Base-by-base conservation (phyloP, 1,140 invertebrate species). In the Lordiphosa clarofinis region DNA sequence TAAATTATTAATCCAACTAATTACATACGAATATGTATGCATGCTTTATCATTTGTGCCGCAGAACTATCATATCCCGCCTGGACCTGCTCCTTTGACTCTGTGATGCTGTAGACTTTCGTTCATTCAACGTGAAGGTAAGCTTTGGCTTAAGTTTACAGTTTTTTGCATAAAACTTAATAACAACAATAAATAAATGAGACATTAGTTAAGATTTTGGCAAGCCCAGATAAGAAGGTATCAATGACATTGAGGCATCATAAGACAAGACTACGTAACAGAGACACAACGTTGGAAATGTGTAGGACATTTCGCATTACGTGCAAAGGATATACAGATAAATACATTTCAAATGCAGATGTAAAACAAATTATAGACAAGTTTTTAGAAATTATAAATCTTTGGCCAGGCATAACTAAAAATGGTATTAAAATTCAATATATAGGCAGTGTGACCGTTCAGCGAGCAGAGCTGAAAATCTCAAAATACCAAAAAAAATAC, bases 341-440 rank as follows among this genome's bases (percentile, higher is more conserved):
- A 7, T 31, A 31, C 28, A 31, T 1, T 8, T 37, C n/a, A n/a
- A 21, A 13, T 19, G 11, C 8, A 4, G 31, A 8, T 2, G 6
- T 46, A 46, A 38, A 44, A 52, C 19, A 36, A 8, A 10, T 10
- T 24, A 28, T 28, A 44, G 13, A 2, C 13, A 53, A 53, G 55
- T 12, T 62, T 58, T 50, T 24, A 15, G 28, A 31, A 67, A 40
- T 40, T 58, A 72, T 55, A 82, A 82, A 71, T 67, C 55, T 40
- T 10, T 19, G 39, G 47, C 31, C 44, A 73, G 65, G 65, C 50
- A 75, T 71, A 76, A 55, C 75, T 82, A 82, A 82, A 81, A 82
- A 68, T 82, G 76, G 73, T 82, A 75, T 57, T 53, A 81, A 82
- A 82, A 82, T 76, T 79, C 76, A 70, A 81, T 82, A 71, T 44